Percentiles rank a stretch among this genome's conserved stretches.
phyloP scores from a whole-genome alignment of 2,797 vertebrate species.

The Podarcis siculus region DNA sequence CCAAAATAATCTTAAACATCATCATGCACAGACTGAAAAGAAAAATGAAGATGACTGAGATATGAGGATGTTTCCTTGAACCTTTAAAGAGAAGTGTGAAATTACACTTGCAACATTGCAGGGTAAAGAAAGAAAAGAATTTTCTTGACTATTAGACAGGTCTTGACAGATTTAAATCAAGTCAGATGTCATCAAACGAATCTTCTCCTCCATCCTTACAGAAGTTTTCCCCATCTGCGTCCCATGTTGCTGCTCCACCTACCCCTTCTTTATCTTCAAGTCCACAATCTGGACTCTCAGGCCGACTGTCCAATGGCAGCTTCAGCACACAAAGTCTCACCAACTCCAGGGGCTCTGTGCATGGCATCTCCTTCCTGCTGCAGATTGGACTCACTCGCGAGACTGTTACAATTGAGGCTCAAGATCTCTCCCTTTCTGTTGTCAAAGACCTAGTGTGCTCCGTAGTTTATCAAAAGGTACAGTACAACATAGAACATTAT shows the following conservation, averaged over 20 bases:
- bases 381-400: conserved; percentile 97
- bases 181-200: conserved; percentile 95
- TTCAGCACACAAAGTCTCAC: conserved; percentile 92
- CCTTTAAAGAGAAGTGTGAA: conserved; percentile 63
- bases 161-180: conserved; percentile 74
- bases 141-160: conserved; percentile 64
- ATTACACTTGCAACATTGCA: conserved; percentile 29
- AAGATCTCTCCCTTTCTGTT: conserved; percentile 91
- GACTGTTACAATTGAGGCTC: conserved; percentile 92
- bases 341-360: conserved; percentile 89
- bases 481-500: conserved; percentile 12
- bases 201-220: conserved; percentile 92
- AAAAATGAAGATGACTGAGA: conserved; percentile 59
- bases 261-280: conserved; percentile 85
- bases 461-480: conserved; percentile 98
- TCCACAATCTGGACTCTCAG: conserved; percentile 86
- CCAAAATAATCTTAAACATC: conserved; percentile 64
- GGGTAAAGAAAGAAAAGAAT: conserved; percentile 26
- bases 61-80: conserved; percentile 60
- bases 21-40: conserved; percentile 70
- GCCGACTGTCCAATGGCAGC: conserved; percentile 93
- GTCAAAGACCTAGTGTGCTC: conserved; percentile 97
- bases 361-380: conserved; percentile 93
- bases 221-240: conserved; percentile 87
- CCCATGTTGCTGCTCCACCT: conserved; percentile 84